phyloP scores from a whole-genome alignment of 2,888 invertebrate genomes.

The Brassicogethes aeneus region DNA sequence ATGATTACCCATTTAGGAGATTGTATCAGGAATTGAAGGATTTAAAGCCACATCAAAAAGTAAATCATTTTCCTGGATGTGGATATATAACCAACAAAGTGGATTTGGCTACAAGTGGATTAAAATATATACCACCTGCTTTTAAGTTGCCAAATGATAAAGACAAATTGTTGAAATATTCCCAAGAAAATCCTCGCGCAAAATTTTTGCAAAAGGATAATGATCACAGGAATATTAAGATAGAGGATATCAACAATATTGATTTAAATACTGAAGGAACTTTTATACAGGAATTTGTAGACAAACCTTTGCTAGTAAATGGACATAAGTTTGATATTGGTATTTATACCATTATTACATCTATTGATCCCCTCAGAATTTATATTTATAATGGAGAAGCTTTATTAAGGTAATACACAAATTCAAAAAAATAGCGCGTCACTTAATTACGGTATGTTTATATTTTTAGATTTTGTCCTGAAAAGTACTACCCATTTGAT shows the following conservation, averaged over 20 bases:
- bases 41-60: slow-evolving; percentile 63
- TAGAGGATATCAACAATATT: slow-evolving; percentile 62
- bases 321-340: slow-evolving; percentile 96
- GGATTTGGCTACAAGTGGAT: slow-evolving; percentile 70
- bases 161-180: slow-evolving; percentile 59
- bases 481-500: slow-evolving; percentile 87
- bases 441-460: too few species aligned
- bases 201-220: slow-evolving; percentile 89
- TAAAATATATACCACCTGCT: slow-evolving; percentile 75
- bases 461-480: slow-evolving; percentile 69
- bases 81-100: slow-evolving; percentile 91
- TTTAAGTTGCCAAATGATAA: slow-evolving; percentile 78
- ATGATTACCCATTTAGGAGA: slow-evolving; percentile 78
- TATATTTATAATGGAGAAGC: slow-evolving; percentile 82
- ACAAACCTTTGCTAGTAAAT: slow-evolving; percentile 81
- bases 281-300: slow-evolving; percentile 88
- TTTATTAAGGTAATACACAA: slow-evolving; percentile 76
- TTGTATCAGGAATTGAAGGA: slow-evolving; percentile 47
- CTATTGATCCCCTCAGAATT: slow-evolving; percentile 78
- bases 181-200: slow-evolving; percentile 53
- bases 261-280: slow-evolving; percentile 61
- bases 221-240: slow-evolving; percentile 78
- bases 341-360: slow-evolving; percentile 85
- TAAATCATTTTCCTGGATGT: slow-evolving; percentile 92
- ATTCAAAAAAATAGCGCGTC: too few species aligned